These are phyloP conservation scores for Lepidurus arcticus DNA, from an alignment of 1,140 invertebrate genomes.

Conservation along the genomic window DNA sequence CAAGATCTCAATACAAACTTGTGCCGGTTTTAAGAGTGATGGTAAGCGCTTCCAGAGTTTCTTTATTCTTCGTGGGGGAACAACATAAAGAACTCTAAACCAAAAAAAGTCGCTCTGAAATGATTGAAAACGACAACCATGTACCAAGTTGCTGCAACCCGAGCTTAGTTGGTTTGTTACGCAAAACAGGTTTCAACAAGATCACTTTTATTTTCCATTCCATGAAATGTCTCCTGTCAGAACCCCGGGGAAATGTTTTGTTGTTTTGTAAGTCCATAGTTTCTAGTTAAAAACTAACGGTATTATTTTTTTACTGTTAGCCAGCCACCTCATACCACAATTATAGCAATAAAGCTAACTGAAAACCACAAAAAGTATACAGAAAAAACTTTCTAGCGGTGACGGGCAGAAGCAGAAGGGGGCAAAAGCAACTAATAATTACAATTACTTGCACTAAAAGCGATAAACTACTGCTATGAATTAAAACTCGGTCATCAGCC, in stretches of 20 bases:
- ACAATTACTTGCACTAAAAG: background rate
- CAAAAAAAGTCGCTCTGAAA: no score
- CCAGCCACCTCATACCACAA: background rate
- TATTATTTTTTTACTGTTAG: background rate
- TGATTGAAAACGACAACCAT: no score
- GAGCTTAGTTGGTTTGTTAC: background rate
- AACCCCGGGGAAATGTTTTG: background rate
- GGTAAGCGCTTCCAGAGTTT: no score
- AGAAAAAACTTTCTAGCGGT: background rate
- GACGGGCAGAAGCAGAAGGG: background rate
- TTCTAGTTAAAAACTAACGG: slow-evolving; percentile 6
- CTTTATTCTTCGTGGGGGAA: no score
- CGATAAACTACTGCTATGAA: no score
- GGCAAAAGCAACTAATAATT: background rate
- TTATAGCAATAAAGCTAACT: background rate
- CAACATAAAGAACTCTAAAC: no score
- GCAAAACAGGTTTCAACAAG: background rate
- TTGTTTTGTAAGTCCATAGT: background rate
- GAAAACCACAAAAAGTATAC: background rate
- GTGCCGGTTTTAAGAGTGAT: no score
- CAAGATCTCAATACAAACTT: no score
- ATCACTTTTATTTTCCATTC: slow-evolving; percentile 8
- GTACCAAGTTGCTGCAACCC: background rate
- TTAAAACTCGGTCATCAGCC: no score
- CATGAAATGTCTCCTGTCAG: background rate